Evolutionary conservation across 2,113 vertebrate genomes (phyloP).

Genomic region (Aythya baeri): DNA sequence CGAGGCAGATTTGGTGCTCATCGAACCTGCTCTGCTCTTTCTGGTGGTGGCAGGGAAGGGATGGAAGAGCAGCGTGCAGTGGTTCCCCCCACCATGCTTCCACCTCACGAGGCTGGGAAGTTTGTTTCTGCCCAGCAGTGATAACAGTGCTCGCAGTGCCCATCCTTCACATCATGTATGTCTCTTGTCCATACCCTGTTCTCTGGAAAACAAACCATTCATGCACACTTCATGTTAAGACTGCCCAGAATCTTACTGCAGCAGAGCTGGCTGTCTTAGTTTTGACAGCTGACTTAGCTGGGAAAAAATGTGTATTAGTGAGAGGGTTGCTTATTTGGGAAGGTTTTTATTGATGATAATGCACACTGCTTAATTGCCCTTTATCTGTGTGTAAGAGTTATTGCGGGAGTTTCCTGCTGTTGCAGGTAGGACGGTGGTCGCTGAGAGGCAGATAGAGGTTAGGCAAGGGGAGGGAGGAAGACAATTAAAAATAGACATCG

Average conservation of each 20-base stretch:
- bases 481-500: background rate
- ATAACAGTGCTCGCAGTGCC: background rate
- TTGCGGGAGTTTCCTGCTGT: background rate
- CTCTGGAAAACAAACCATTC: background rate
- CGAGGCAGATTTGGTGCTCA: accelerated
- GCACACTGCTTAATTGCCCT: background rate
- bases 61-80: background rate
- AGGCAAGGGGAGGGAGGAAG: background rate
- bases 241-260: background rate
- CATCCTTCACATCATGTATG: accelerated
- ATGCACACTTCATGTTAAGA: background rate
- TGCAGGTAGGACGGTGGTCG: background rate
- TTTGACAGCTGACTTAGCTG: background rate
- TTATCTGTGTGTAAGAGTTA: background rate
- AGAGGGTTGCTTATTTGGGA: background rate
- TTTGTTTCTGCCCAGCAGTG: background rate
- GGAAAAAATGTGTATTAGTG: background rate
- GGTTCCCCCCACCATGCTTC: accelerated
- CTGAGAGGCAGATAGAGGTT: background rate
- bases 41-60: background rate
- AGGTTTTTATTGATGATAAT: background rate
- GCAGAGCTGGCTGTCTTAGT: background rate
- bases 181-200: background rate
- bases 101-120: background rate
- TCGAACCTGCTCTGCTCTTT: background rate